Evolutionary conservation across 1,140 invertebrate species (phyloP).

Genomic region (Octopus sinensis): DNA sequence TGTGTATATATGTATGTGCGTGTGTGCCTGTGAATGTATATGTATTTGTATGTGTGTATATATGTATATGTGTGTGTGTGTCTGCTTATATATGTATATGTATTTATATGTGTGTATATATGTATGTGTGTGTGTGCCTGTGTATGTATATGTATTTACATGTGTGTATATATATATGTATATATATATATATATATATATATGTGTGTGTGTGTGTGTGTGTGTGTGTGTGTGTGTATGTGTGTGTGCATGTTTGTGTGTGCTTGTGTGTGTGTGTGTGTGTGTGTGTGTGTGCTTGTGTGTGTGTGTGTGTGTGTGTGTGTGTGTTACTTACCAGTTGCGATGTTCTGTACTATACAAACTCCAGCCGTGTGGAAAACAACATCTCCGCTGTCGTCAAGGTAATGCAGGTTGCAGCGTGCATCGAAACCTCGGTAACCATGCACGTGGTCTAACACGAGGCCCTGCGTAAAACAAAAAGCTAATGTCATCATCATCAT

Average conservation of each 20-base stretch:
- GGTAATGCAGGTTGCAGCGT: constrained; percentile 55
- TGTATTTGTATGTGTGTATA: background rate
- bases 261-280: background rate
- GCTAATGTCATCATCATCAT: too few relatives aligned
- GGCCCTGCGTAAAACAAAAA: constrained; percentile 35
- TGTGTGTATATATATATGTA: background rate
- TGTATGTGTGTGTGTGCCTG: background rate
- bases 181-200: background rate
- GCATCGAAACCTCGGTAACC: constrained; percentile 59
- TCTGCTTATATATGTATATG: background rate
- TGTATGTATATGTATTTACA: background rate
- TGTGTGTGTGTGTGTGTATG: background rate
- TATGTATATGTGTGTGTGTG: background rate
- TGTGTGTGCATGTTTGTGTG: background rate
- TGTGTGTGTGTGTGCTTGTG: background rate
- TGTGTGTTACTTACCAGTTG: constrained; percentile 38
- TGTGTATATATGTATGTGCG: background rate
- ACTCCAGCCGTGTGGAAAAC: constrained; percentile 58
- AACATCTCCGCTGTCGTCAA: constrained; percentile 55
- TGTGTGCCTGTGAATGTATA: background rate
- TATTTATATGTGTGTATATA: background rate
- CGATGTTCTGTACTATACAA: constrained; percentile 55
- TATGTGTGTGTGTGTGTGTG: background rate
- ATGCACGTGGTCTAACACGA: constrained; percentile 55
- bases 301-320: background rate